These are phyloP conservation scores for Tipula vernalis DNA, from an alignment of 2,888 invertebrate species.

Conservation along the genomic window DNA sequence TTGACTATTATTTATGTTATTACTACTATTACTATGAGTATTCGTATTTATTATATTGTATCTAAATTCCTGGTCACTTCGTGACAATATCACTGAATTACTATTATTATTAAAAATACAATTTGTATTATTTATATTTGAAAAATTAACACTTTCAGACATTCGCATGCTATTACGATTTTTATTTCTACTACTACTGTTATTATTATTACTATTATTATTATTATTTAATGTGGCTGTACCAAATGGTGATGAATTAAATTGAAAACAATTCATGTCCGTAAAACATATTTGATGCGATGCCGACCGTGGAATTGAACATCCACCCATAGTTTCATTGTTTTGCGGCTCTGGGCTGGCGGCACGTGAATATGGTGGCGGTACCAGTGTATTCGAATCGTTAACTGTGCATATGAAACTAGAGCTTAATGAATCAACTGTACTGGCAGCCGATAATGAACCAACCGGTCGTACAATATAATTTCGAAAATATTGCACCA, in stretches of 20 bases:
- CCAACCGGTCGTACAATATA: slow-evolving; percentile 62
- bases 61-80: slow-evolving; percentile 33
- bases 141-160: slow-evolving; percentile 27
- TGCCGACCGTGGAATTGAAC: slow-evolving; percentile 44
- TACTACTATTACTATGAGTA: slow-evolving; percentile 14
- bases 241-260: not conserved
- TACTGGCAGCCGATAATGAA: slow-evolving; percentile 74
- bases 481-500: slow-evolving; percentile 75
- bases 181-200: slow-evolving; percentile 11
- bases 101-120: slow-evolving; percentile 7
- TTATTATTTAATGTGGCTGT: not conserved
- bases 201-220: slow-evolving; percentile 9
- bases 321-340: slow-evolving; percentile 30
- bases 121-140: slow-evolving; percentile 17
- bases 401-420: slow-evolving; percentile 78
- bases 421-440: slow-evolving; percentile 74
- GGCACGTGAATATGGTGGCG: slow-evolving; percentile 72
- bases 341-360: slow-evolving; percentile 54
- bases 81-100: slow-evolving; percentile 22
- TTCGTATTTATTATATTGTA: slow-evolving; percentile 23
- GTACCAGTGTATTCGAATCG: slow-evolving; percentile 73
- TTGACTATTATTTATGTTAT: slow-evolving; percentile 14
- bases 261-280: slow-evolving; percentile 5
- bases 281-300: slow-evolving; percentile 42
- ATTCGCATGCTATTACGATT: slow-evolving; percentile 21